phyloP scores from a whole-genome alignment of 2,113 vertebrate genomes.

The Cariama cristata region DNA sequence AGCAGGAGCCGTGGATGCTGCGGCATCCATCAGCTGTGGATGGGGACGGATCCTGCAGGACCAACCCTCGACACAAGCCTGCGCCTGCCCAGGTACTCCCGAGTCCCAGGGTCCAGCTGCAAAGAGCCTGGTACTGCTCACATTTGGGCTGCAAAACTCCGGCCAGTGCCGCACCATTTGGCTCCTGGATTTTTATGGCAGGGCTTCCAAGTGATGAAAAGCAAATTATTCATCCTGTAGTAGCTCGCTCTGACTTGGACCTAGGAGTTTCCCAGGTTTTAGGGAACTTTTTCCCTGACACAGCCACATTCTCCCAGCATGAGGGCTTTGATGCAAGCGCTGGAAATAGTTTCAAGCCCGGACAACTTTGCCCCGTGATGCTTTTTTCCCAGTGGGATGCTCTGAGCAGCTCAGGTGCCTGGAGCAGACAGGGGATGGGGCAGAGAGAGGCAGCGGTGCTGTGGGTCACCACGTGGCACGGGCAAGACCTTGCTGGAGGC shows the following conservation, averaged over 20 bases:
- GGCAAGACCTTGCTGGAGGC: background rate
- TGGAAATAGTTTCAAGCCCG: background rate
- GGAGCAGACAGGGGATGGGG: background rate
- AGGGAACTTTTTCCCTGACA: background rate
- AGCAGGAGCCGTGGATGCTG: fast-evolving
- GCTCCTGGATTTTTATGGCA: background rate
- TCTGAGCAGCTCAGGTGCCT: background rate
- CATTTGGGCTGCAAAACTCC: background rate
- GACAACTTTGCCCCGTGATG: background rate
- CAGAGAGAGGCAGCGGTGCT: background rate
- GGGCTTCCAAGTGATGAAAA: background rate
- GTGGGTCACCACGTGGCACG: background rate
- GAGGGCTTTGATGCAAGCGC: background rate
- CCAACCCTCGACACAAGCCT: background rate
- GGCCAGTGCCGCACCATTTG: background rate
- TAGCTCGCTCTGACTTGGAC: background rate
- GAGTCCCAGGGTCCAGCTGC: background rate
- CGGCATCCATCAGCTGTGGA: background rate
- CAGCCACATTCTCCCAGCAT: background rate
- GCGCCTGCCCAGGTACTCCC: background rate
- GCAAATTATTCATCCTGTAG: slow-evolving; percentile 6
- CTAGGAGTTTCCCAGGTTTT: slow-evolving; percentile 20
- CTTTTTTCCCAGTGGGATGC: background rate
- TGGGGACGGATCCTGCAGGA: background rate
- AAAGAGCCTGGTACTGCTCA: background rate